Percentiles rank a stretch among this genome's conserved stretches.
Conservation (phyloP, 2,113 vertebrate species). For the Origma solitaria region DNA sequence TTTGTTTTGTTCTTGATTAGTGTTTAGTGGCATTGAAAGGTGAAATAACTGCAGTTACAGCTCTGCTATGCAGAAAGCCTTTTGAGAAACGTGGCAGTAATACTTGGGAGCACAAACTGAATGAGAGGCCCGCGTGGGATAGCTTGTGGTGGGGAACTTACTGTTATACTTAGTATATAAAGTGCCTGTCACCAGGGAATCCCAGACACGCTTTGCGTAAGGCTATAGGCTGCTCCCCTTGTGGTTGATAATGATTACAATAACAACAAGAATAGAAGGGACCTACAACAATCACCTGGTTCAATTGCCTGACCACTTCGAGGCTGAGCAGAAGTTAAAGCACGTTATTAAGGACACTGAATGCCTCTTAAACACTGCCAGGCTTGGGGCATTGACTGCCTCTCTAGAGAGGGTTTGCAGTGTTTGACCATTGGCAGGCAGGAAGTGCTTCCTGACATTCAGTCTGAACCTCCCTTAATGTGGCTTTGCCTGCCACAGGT, state of each 20-base stretch:
- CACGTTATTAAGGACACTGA: not conserved
- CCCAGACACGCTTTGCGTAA: not conserved
- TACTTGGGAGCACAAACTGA: not conserved
- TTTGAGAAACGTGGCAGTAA: not conserved
- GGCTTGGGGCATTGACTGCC: accelerated
- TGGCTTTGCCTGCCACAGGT: not conserved
- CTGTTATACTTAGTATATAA: not conserved
- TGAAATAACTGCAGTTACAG: not conserved
- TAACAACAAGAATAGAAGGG: not conserved
- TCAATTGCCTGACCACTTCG: not conserved
- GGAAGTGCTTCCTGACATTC: not conserved
- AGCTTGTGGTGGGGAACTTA: not conserved
- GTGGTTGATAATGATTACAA: not conserved
- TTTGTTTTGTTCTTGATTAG: not conserved
- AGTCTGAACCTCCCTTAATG: not conserved
- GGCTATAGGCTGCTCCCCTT: not conserved
- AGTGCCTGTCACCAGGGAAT: not conserved
- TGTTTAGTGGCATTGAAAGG: not conserved
- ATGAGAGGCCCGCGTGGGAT: not conserved
- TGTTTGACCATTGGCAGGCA: not conserved
- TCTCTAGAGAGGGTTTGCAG: not conserved
- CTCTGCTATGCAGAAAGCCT: not conserved
- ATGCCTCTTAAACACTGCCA: not conserved
- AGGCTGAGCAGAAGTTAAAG: not conserved
- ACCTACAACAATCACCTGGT: not conserved